Evolutionary conservation across 2,797 vertebrate species (phyloP).

Genomic region (Capromys pilorides): DNA sequence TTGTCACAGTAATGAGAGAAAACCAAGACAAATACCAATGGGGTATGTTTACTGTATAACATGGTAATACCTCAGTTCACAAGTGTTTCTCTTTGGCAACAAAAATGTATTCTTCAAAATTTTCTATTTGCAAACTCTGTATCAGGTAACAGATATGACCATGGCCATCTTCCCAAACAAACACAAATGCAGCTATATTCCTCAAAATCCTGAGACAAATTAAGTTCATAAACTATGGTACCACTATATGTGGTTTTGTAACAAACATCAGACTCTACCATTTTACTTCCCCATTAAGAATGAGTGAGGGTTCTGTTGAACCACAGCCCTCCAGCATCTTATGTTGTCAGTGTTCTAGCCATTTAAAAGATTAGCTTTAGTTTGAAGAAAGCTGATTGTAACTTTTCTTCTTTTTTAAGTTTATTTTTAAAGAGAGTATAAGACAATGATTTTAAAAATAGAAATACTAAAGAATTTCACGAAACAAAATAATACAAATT

Average conservation of each 20-base stretch:
- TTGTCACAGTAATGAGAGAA: not conserved
- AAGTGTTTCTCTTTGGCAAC: not conserved
- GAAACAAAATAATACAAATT: too few species aligned
- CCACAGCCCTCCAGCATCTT: not conserved
- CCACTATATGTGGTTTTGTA: slow-evolving; percentile 14
- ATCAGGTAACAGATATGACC: not conserved
- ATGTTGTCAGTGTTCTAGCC: not conserved
- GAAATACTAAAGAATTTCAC: too few species aligned
- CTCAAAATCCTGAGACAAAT: not conserved
- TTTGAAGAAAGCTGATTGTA: not conserved
- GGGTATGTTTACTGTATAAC: not conserved
- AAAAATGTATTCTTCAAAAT: too few species aligned
- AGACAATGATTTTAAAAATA: too few species aligned
- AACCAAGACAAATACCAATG: not conserved
- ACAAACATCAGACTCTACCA: not conserved
- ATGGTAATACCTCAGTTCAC: not conserved
- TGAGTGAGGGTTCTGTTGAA: not conserved
- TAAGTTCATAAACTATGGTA: not conserved
- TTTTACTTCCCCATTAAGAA: not conserved
- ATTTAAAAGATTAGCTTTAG: not conserved
- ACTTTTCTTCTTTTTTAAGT: not conserved
- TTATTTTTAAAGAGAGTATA: too few species aligned
- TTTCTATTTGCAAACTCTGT: too few species aligned
- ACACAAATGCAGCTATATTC: not conserved
- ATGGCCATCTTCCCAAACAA: not conserved